phyloP scores from a whole-genome alignment of 1,140 invertebrate genomes.

The Lerema accius region DNA sequence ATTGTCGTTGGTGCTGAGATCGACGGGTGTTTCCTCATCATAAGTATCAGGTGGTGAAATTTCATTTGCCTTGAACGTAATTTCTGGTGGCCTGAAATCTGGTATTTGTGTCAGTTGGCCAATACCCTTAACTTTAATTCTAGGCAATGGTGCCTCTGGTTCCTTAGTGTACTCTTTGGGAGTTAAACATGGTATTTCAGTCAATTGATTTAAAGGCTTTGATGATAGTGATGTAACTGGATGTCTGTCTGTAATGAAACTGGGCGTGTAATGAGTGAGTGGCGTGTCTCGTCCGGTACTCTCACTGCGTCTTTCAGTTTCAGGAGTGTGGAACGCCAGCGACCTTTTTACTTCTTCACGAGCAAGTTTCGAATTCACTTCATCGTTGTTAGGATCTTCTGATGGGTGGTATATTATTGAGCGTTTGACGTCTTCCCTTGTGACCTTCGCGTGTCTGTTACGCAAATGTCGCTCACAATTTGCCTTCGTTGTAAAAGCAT shows the following conservation, averaged over 20 bases:
- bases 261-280: slow-evolving; percentile 78
- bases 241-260: slow-evolving; percentile 69
- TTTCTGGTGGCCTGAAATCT: slow-evolving; percentile 71
- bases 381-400: slow-evolving; percentile 90
- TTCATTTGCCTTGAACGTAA: slow-evolving; percentile 66
- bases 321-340: slow-evolving; percentile 70
- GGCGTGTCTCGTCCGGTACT: slow-evolving; percentile 70
- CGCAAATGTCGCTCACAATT: slow-evolving; percentile 95
- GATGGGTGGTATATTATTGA: slow-evolving; percentile 93
- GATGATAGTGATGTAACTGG: slow-evolving; percentile 58
- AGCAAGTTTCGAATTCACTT: slow-evolving; percentile 83
- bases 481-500: slow-evolving; percentile 97
- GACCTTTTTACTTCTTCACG: slow-evolving; percentile 82
- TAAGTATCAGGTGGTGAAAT: slow-evolving; percentile 57
- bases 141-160: slow-evolving; percentile 63
- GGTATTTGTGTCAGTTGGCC: slow-evolving; percentile 84
- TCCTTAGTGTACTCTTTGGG: slow-evolving; percentile 51
- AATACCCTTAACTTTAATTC: slow-evolving; percentile 86
- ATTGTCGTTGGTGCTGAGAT: slow-evolving; percentile 86
- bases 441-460: slow-evolving; percentile 92
- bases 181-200: slow-evolving; percentile 54
- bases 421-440: slow-evolving; percentile 93
- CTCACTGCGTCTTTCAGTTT: slow-evolving; percentile 70
- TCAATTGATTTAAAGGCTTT: slow-evolving; percentile 45
- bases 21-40: slow-evolving; percentile 86